Base-by-base conservation (phyloP, 1,140 invertebrate species). In the Drosophila persimilis region DNA sequence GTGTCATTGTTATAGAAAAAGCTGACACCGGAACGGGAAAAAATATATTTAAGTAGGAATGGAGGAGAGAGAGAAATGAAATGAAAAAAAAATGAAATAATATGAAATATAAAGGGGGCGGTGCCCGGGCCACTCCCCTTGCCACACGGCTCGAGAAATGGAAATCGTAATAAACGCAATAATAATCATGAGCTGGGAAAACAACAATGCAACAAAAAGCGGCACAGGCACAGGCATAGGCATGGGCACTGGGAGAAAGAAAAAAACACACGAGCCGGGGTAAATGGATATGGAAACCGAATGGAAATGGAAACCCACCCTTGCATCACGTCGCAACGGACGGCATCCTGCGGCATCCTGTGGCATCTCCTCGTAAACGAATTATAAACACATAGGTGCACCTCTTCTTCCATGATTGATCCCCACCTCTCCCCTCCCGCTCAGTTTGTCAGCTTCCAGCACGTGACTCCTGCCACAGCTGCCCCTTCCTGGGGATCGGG, bases 151-250 rank as follows among this genome's bases (percentile, higher is more conserved):
- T 66, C 64, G 54, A 75, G 55, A 62, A 84, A 84, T 84, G 77
- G 73, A 84, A 84, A 84, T 77, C 77, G 80, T 84, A 80, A 84
- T 84, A 84, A 85, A 77, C 73, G 73, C 80, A 84, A 77, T 80
- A 80, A 84, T 84, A 84, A 85, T 84, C 80, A 80, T 85, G 75
- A 83, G 71, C 62, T 66, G 63, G 62, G 69, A 73, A 77, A 81
- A 77, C 73, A 77, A 83, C 60, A 78, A 79, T 69, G 70, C 76
- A 39, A 60, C 11, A 29, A 74, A 35, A 57, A 29, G 22, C 26
- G 22, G 55, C 43, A 65, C n/a, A 35, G 22, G 61, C 15, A 43
- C 22, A 35, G 31, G 29, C 29, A 2, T 8, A 31, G 9, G 31
- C 29, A 2, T 8, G 8, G 31, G 31, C 11, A 13, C 22, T 15